Evolutionary conservation across 1,140 invertebrate species (phyloP).

Genomic region (Hylaeus volcanicus): DNA sequence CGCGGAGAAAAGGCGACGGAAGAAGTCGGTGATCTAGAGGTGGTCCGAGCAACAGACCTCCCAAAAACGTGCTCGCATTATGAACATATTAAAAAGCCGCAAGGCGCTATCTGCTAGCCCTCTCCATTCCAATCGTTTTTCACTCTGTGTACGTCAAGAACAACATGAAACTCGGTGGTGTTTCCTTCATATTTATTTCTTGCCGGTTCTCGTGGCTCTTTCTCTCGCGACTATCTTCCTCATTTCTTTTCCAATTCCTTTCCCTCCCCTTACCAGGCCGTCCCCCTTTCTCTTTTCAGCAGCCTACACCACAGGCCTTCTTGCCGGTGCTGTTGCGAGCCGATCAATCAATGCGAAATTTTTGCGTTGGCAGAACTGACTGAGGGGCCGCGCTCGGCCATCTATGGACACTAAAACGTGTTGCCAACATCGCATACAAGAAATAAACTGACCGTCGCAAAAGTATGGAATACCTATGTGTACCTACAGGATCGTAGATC

Average conservation of each 20-base stretch:
- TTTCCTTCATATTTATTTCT: constrained; percentile 53
- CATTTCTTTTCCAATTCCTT: constrained; percentile 34
- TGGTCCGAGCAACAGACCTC: constrained; percentile 54
- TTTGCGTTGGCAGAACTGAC: constrained; percentile 66
- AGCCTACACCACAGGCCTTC: constrained; percentile 32
- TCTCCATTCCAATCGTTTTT: constrained; percentile 43
- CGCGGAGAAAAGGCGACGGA: constrained; percentile 26
- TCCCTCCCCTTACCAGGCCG: not conserved
- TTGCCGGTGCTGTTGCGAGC: constrained; percentile 44
- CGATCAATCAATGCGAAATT: constrained; percentile 76
- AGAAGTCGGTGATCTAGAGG: constrained; percentile 47
- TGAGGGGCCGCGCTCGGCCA: constrained; percentile 67
- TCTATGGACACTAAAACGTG: constrained; percentile 75
- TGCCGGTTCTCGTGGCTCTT: constrained; percentile 50
- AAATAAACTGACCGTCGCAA: constrained; percentile 71
- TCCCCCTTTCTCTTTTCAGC: constrained; percentile 51
- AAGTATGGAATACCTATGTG: constrained; percentile 65
- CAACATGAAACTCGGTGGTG: constrained; percentile 41
- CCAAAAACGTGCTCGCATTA: constrained; percentile 63
- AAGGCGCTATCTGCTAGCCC: constrained; percentile 47
- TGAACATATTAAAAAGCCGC: constrained; percentile 64
- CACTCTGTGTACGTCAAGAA: constrained; percentile 33
- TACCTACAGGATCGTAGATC: constrained; percentile 34
- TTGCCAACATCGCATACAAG: constrained; percentile 74
- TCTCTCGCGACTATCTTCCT: constrained; percentile 25